Evolutionary conservation across 1,140 invertebrate genomes (phyloP).

Genomic region (Hypsibius dujardini): DNA sequence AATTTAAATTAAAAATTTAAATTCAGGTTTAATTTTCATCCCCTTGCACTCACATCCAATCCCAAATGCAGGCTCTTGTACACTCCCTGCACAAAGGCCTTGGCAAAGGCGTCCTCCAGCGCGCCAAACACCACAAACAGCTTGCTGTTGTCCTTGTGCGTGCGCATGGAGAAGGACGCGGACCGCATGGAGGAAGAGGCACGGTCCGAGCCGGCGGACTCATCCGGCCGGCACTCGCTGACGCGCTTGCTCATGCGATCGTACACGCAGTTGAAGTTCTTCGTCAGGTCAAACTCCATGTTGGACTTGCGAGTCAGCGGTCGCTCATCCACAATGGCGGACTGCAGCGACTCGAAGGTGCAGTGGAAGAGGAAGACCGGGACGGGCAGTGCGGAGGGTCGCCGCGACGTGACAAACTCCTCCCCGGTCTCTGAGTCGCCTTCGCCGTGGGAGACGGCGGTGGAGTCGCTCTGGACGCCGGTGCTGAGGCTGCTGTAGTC

Average conservation of each 20-base stretch:
- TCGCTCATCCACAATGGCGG: background rate
- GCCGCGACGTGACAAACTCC: background rate
- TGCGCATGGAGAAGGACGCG: background rate
- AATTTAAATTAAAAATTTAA: too few species aligned
- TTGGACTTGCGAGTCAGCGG: background rate
- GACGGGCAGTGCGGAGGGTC: background rate
- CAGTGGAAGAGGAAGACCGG: background rate
- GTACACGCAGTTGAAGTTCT: background rate
- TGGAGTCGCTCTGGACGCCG: background rate
- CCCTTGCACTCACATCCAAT: slow-evolving; percentile 1
- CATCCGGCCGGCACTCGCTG: background rate
- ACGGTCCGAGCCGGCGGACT: background rate
- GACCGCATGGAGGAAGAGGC: background rate
- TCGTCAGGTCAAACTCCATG: background rate
- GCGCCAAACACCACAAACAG: background rate
- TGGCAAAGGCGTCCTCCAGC: background rate
- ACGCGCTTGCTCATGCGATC: background rate
- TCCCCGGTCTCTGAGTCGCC: slow-evolving; percentile 8
- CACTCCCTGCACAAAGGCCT: slow-evolving; percentile 8
- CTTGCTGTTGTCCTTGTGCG: background rate
- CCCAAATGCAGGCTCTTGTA: background rate
- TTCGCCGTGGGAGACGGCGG: background rate
- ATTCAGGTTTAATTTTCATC: too few species aligned
- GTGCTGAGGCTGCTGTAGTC: background rate
- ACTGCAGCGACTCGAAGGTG: background rate